Evolutionary conservation across 2,797 vertebrate genomes (phyloP).

Genomic region (Podarcis siculus): DNA sequence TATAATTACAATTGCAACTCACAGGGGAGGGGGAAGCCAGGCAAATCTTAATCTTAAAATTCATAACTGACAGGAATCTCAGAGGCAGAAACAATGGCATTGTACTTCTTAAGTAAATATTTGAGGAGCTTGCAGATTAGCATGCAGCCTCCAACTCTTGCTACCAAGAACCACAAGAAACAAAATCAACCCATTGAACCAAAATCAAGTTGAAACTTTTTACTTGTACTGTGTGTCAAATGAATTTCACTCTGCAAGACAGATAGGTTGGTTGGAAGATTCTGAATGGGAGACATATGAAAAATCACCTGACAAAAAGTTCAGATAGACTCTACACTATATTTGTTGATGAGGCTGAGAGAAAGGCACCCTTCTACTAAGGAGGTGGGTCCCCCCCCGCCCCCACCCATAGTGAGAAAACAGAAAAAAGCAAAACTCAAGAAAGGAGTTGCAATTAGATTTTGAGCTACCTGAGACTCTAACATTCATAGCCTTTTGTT

Average conservation of each 20-base stretch:
- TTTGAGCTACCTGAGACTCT: rapidly evolving
- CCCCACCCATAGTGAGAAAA: no score
- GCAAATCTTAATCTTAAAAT: no score
- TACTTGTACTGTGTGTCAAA: not conserved
- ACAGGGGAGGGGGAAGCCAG: not conserved
- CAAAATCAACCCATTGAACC: not conserved
- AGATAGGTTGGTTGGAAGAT: not conserved
- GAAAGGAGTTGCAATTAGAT: not conserved
- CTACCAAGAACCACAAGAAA: not conserved
- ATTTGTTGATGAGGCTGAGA: not conserved
- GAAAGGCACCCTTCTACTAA: not conserved
- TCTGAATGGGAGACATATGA: not conserved
- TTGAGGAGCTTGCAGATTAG: not conserved
- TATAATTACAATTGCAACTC: not conserved
- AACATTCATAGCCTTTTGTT: rapidly evolving
- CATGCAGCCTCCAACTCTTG: not conserved
- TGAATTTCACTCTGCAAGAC: not conserved
- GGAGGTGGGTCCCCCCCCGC: rapidly evolving
- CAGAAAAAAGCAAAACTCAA: not conserved
- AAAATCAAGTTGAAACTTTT: not conserved
- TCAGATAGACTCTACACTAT: not conserved
- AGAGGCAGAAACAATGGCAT: not conserved
- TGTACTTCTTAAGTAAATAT: not conserved
- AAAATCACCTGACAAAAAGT: not conserved
- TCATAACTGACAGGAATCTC: not conserved